These are phyloP conservation scores for Cochlearius cochlearius DNA, from an alignment of 2,113 vertebrate species.

Conservation along the genomic window DNA sequence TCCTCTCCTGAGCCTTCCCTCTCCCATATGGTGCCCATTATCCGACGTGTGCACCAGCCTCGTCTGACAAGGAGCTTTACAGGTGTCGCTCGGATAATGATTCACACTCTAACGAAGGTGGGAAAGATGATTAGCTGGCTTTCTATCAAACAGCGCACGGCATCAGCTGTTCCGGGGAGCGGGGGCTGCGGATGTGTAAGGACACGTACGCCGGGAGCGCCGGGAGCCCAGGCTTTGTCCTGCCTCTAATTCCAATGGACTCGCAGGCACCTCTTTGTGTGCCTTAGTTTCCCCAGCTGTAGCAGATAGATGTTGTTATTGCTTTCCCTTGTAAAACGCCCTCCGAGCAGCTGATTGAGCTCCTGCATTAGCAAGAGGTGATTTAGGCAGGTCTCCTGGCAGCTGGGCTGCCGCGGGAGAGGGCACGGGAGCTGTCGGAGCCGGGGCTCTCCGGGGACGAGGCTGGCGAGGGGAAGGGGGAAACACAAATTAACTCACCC, in stretches of 20 bases:
- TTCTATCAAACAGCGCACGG: background rate
- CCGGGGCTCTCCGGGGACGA: background rate
- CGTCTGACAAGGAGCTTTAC: constrained; percentile 42
- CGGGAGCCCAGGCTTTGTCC: background rate
- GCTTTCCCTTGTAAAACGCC: background rate
- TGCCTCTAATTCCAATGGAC: constrained; percentile 45
- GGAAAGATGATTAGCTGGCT: constrained; percentile 62
- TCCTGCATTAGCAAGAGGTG: background rate
- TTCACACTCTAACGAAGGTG: constrained; percentile 50
- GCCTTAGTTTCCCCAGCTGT: constrained; percentile 40
- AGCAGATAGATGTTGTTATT: background rate
- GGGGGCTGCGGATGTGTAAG: constrained; percentile 5
- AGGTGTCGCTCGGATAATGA: constrained; percentile 63
- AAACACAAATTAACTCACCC: background rate
- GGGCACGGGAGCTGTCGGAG: background rate
- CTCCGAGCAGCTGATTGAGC: background rate
- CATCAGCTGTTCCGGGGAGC: constrained; percentile 35
- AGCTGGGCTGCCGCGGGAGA: background rate
- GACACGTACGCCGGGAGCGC: background rate
- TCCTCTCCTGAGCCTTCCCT: background rate
- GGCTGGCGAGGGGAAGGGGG: fast-evolving
- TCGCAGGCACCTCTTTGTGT: background rate
- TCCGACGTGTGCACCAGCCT: background rate
- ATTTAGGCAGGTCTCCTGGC: background rate
- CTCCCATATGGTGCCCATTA: constrained; percentile 60